phyloP scores from a whole-genome alignment of 2,888 invertebrate genomes.

The Theristus sp. region DNA sequence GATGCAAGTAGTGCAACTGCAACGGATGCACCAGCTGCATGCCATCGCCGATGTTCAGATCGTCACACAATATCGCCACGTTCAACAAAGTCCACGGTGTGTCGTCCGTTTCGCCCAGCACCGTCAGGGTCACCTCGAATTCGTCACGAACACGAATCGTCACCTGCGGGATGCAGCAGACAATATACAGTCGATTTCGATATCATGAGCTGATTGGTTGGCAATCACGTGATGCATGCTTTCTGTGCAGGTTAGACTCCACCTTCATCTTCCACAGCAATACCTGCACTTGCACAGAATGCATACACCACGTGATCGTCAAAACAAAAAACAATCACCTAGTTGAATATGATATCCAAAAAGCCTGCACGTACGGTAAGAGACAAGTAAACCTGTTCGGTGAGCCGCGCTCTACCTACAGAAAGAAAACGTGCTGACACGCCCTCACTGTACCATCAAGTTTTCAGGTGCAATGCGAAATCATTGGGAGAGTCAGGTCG shows the following conservation, averaged over 20 bases:
- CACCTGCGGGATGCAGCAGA: conserved; percentile 11
- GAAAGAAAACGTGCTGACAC: too few species aligned
- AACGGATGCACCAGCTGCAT: conserved; percentile 81
- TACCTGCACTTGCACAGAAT: too few species aligned
- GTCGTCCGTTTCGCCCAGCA: conserved; percentile 81
- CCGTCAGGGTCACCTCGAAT: conserved; percentile 52
- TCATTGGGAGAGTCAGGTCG: too few species aligned
- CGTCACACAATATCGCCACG: conserved; percentile 84
- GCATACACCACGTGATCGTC: too few species aligned
- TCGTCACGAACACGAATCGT: conserved; percentile 20
- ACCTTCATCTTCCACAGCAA: too few species aligned
- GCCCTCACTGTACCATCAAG: too few species aligned
- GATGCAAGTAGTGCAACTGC: conserved; percentile 64
- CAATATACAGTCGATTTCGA: not conserved
- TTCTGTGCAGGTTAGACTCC: not conserved
- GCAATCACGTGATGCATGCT: not conserved
- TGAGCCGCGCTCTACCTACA: too few species aligned
- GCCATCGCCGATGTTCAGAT: conserved; percentile 74
- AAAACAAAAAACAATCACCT: too few species aligned
- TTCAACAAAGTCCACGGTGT: conserved; percentile 87
- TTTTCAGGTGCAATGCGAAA: too few species aligned
- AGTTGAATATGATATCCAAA: too few species aligned
- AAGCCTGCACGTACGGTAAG: too few species aligned
- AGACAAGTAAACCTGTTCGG: too few species aligned
- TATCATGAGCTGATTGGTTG: not conserved